These are phyloP conservation scores for Diarsia brunnea DNA, from an alignment of 2,888 invertebrate genomes.

Conservation along the genomic window DNA sequence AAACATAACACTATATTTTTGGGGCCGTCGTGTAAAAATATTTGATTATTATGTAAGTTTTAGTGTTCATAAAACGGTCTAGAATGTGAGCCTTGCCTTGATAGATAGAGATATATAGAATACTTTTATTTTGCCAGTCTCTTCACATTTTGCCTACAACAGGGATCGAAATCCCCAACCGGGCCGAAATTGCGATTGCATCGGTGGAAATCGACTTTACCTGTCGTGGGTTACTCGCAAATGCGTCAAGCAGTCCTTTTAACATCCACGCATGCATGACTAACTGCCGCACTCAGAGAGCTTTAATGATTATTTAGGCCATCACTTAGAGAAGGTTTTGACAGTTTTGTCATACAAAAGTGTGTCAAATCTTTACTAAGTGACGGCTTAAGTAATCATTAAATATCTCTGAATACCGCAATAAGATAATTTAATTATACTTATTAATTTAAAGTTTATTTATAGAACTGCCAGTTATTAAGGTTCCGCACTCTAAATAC, in stretches of 20 bases:
- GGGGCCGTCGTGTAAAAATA: too few species aligned
- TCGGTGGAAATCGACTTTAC: background rate
- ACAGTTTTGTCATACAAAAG: too few species aligned
- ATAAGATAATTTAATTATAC: background rate
- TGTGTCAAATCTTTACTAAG: too few species aligned
- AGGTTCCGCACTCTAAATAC: slow-evolving; percentile 9
- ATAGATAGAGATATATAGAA: background rate
- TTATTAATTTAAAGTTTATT: background rate
- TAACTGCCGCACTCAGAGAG: too few species aligned
- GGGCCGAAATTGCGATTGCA: background rate
- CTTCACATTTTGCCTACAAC: background rate
- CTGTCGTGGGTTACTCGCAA: background rate
- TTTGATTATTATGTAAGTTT: background rate
- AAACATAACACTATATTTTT: too few species aligned
- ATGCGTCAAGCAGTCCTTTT: background rate
- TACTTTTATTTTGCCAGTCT: background rate
- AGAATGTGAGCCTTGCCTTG: background rate
- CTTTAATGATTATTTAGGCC: too few species aligned
- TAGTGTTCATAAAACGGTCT: background rate
- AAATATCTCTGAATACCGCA: too few species aligned
- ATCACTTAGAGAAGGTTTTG: too few species aligned
- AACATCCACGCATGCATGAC: background rate
- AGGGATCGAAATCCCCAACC: background rate
- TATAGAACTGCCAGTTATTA: background rate
- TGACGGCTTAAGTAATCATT: too few species aligned